These are phyloP conservation scores for Promerops cafer DNA, from an alignment of 2,113 vertebrate species.

Conservation along the genomic window DNA sequence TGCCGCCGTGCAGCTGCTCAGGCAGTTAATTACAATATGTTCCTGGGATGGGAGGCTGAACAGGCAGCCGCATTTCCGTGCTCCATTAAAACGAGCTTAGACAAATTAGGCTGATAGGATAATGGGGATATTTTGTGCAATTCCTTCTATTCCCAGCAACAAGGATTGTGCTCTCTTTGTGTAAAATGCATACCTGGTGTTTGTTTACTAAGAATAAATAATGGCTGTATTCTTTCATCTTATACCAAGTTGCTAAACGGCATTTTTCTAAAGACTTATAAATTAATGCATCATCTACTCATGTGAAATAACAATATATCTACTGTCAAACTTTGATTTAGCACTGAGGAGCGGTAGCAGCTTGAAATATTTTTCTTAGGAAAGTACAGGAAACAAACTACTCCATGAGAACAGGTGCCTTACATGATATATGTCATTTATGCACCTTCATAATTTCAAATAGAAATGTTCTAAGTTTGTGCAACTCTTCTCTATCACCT, in stretches of 20 bases:
- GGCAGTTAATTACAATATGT: conserved; percentile 60
- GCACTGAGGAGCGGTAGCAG: background rate
- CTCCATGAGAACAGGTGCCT: background rate
- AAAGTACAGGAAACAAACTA: background rate
- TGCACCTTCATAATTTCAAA: background rate
- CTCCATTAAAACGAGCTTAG: conserved; percentile 50
- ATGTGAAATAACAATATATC: background rate
- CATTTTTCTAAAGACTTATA: background rate
- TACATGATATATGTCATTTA: background rate
- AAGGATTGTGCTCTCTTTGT: background rate
- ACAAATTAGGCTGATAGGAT: conserved; percentile 18
- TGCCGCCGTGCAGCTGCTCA: background rate
- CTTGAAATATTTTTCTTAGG: background rate
- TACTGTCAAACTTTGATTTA: background rate
- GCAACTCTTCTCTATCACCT: background rate
- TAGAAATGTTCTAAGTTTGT: background rate
- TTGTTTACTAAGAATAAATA: background rate
- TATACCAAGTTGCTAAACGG: background rate
- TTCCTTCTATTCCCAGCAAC: background rate
- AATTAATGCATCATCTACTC: background rate
- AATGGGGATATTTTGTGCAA: background rate
- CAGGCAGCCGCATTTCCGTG: background rate
- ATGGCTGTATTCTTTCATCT: background rate
- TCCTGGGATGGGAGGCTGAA: conserved; percentile 24
- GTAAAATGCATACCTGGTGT: background rate